Conservation (phyloP, 2,888 invertebrate genomes). For the Neoascia interrupta region DNA sequence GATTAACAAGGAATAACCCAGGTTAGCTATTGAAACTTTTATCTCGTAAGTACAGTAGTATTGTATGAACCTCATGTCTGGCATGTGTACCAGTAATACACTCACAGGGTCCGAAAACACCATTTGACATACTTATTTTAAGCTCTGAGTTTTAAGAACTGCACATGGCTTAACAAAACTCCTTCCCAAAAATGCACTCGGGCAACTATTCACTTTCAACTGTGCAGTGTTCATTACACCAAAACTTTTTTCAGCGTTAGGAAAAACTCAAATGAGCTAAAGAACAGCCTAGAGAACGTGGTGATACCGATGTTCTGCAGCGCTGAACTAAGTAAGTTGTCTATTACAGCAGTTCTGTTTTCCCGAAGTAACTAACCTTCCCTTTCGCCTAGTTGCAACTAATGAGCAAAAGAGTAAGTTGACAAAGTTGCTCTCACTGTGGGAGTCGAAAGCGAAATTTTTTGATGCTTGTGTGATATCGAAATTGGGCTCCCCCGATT, state of each 20-base stretch:
- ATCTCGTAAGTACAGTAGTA: too few relatives aligned
- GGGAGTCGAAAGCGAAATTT: constrained; percentile 98
- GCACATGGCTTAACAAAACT: neutral
- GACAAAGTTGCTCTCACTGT: constrained; percentile 94
- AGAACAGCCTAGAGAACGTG: constrained; percentile 95
- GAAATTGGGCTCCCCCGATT: constrained; percentile 91
- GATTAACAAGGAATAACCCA: too few relatives aligned
- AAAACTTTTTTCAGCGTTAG: constrained; percentile 96
- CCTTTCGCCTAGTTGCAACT: constrained; percentile 83
- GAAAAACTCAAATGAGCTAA: constrained; percentile 96
- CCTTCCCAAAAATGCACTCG: constrained; percentile 5
- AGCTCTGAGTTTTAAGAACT: too few relatives aligned
- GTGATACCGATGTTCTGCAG: constrained; percentile 99
- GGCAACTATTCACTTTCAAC: too few relatives aligned
- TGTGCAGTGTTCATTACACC: too few relatives aligned
- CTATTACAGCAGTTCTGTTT: neutral
- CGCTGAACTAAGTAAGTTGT: constrained; percentile 81
- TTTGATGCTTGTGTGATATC: constrained; percentile 90
- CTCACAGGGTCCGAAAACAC: too few relatives aligned
- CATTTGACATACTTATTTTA: too few relatives aligned
- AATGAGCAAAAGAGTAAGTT: constrained; percentile 95
- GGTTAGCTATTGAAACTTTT: too few relatives aligned
- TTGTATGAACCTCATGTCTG: too few relatives aligned
- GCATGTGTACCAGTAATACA: too few relatives aligned
- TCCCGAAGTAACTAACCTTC: neutral